Evolutionary conservation across 2,113 vertebrate genomes (phyloP).

Genomic region (Actenoides lindsayi): DNA sequence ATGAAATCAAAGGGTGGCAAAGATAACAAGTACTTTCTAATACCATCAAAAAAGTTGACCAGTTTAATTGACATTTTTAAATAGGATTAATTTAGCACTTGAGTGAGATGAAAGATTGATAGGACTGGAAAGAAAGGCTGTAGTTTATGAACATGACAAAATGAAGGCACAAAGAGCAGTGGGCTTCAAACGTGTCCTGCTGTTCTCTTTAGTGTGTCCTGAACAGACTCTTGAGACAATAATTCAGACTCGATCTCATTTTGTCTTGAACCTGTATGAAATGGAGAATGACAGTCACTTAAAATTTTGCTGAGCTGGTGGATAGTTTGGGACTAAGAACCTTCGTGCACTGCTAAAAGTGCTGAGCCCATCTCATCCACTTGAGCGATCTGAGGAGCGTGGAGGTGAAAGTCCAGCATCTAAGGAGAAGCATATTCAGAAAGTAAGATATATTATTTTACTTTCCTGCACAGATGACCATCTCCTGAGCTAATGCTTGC

Average conservation of each 20-base stretch:
- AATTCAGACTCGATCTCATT: background rate
- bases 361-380: background rate
- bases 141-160: background rate
- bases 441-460: background rate
- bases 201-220: background rate
- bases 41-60: background rate
- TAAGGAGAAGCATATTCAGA: background rate
- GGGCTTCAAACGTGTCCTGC: background rate
- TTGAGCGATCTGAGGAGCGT: accelerated
- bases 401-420: background rate
- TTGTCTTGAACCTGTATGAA: background rate
- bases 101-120: background rate
- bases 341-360: background rate
- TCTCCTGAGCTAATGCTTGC: background rate
- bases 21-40: conserved; percentile 8
- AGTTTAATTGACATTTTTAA: conserved; percentile 41
- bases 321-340: background rate
- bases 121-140: background rate
- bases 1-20: conserved; percentile 22
- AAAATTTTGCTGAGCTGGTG: conserved; percentile 15
- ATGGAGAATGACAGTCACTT: background rate
- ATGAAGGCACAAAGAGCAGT: background rate
- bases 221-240: background rate
- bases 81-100: conserved; percentile 39
- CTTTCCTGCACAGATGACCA: background rate